phyloP scores from a whole-genome alignment of 1,140 invertebrate species.

The Drosophila serrata region DNA sequence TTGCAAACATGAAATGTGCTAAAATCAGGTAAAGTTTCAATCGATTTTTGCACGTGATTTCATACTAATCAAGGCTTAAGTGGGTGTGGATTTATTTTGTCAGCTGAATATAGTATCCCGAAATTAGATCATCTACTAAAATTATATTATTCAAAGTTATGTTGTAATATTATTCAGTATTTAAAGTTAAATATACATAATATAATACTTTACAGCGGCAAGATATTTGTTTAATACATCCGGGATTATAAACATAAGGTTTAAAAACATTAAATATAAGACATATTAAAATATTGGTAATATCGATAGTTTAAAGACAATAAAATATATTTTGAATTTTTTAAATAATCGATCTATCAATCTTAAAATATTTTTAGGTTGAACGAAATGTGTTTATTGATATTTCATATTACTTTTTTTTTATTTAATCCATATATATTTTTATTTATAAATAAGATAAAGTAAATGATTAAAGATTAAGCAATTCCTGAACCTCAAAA shows the following conservation, averaged over 20 bases:
- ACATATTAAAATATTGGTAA: background rate
- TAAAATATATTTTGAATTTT: too few species aligned
- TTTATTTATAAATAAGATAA: background rate
- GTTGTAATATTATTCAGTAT: background rate
- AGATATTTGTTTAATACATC: too few species aligned
- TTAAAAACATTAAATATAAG: too few species aligned
- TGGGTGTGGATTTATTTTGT: slow-evolving; percentile 10
- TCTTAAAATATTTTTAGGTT: too few species aligned
- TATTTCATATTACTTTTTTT: too few species aligned
- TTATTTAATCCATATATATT: background rate
- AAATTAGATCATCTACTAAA: background rate
- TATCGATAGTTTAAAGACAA: too few species aligned
- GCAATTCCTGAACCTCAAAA: too few species aligned
- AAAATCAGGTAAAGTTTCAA: slow-evolving; percentile 44
- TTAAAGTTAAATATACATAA: too few species aligned
- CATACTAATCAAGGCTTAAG: background rate
- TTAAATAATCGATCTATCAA: too few species aligned
- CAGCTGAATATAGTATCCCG: background rate
- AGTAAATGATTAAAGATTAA: slow-evolving; percentile 9
- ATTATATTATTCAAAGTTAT: background rate
- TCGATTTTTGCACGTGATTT: slow-evolving; percentile 19
- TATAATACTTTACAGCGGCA: too few species aligned
- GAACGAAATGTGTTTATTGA: too few species aligned
- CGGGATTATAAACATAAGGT: too few species aligned
- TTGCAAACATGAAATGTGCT: slow-evolving; percentile 65